Conservation (phyloP, 2,113 vertebrate genomes). For the Melanerpes aurifrons region DNA sequence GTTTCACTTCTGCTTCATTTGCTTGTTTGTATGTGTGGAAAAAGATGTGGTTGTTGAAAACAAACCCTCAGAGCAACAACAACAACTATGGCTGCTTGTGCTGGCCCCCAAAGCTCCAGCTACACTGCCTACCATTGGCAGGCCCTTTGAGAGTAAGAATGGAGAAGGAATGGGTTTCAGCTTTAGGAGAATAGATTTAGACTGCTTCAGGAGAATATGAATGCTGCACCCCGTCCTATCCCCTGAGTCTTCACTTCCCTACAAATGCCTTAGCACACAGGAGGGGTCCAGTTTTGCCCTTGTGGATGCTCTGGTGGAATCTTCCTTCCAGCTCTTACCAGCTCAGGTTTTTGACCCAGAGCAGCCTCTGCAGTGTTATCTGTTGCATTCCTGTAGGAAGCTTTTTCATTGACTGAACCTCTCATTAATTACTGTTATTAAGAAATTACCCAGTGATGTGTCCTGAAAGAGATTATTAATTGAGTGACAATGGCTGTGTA, state of each 20-base stretch:
- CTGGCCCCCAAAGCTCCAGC: neutral
- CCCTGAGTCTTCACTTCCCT: accelerated
- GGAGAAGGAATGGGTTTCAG: no score
- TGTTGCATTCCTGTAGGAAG: neutral
- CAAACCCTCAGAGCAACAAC: neutral
- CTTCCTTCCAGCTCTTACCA: neutral
- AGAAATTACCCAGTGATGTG: neutral
- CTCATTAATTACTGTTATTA: neutral
- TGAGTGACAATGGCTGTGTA: neutral
- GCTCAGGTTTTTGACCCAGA: neutral
- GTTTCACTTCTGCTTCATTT: neutral
- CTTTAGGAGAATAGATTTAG: no score
- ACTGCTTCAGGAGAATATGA: neutral
- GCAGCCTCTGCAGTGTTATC: neutral
- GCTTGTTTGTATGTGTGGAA: neutral
- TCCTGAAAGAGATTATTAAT: neutral
- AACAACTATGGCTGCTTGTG: neutral
- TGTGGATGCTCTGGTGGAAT: neutral
- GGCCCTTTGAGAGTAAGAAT: neutral
- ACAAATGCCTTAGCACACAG: neutral
- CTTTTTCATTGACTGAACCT: neutral
- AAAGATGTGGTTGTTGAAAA: neutral
- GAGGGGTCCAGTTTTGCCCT: neutral
- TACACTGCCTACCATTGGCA: neutral
- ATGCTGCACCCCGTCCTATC: accelerated